Base-by-base conservation (phyloP, 2,797 vertebrate species). In the Onychomys arenicola region DNA sequence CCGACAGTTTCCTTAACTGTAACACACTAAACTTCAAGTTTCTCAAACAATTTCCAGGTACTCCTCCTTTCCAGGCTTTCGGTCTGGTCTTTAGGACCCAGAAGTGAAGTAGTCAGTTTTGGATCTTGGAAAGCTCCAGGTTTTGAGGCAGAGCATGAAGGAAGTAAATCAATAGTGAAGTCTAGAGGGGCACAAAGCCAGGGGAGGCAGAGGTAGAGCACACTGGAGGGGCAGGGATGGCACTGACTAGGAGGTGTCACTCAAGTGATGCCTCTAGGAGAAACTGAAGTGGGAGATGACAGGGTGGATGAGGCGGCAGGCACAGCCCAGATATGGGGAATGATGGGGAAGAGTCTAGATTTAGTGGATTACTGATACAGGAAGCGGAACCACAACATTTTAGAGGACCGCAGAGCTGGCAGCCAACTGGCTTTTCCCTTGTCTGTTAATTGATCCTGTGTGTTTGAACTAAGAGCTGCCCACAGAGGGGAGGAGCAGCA, bases 311-410 rank as follows among this genome's bases (percentile, higher is more conserved):
- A n/a, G 14, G n/a, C 4, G 0, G 17, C 17, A n/a, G 46, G 52
- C 43, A 78, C 61, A 34, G 37, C 32, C 49, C 34, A 46, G 65
- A 37, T 9, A 2, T 14, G 10, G 55, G 25, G 12, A 43, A 52
- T 0, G 17, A 32, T n/a, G 16, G 40, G 40, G 23, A n/a, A 21
- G 57, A 84, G 25, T 11, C 5, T 19, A 8, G 37, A 76, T 21
- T 21, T 11, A 49, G 16, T 0, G 9, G 32, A 12, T 23, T 5
- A 0, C 13, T 27, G 81, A 17, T 11, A 49, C 29, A 0, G 63
- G 78, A 63, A 29, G 63, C 6, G 11, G 23, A 52, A 3, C 61
- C 55, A 55, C 12, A 76, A 32, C 29, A 4, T 65, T 84, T n/a
- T 27, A 0, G 23, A 8, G 55, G 71, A 21, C 86, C n/a, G 12